phyloP scores from a whole-genome alignment of 2,888 invertebrate species.

The Gymnoscelis rufifasciata region DNA sequence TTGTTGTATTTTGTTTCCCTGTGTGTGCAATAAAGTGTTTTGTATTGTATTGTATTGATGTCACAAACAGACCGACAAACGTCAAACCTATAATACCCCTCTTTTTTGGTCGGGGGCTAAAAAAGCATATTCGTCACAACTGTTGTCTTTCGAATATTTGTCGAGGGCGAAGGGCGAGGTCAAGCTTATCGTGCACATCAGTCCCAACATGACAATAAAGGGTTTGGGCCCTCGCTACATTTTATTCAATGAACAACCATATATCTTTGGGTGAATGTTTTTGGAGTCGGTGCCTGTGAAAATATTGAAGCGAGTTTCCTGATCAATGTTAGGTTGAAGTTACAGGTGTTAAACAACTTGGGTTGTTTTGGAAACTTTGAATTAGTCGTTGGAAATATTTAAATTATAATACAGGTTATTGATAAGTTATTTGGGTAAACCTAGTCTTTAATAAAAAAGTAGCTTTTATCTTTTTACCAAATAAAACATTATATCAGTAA shows the following conservation, averaged over 20 bases:
- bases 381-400: too few species aligned
- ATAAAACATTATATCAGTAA: too few species aligned
- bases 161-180: conserved; percentile 36
- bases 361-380: neutral
- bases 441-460: too few species aligned
- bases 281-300: conserved; percentile 13
- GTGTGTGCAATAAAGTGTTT: too few species aligned
- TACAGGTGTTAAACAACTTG: neutral
- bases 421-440: too few species aligned
- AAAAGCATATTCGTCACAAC: conserved; percentile 30
- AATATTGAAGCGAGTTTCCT: conserved; percentile 9
- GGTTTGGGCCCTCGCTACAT: conserved; percentile 45
- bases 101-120: too few species aligned
- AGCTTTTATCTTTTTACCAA: too few species aligned
- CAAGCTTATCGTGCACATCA: conserved; percentile 45
- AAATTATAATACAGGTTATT: too few species aligned
- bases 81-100: too few species aligned
- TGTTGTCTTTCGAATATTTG: conserved; percentile 39
- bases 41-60: too few species aligned
- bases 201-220: conserved; percentile 57
- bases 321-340: conserved; percentile 4
- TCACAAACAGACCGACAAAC: too few species aligned
- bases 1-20: too few species aligned
- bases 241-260: conserved; percentile 62
- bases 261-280: conserved; percentile 42